Percentiles rank a stretch among this genome's conserved stretches.
These are phyloP conservation scores for Dasyornis broadbenti DNA, from an alignment of 2,113 vertebrate genomes.

Conservation along the genomic window DNA sequence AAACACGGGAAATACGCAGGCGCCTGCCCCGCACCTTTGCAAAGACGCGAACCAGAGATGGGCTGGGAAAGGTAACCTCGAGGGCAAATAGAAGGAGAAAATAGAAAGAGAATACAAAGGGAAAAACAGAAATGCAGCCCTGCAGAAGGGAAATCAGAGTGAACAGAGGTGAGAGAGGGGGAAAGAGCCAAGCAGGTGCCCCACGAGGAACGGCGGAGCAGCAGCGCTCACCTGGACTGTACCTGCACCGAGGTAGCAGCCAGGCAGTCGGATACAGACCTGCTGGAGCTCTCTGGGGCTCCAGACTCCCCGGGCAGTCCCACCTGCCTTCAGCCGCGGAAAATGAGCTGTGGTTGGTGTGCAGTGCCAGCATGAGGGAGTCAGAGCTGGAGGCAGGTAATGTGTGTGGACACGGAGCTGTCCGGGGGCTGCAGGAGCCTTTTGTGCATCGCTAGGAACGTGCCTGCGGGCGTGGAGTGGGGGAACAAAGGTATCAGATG, in stretches of 20 bases:
- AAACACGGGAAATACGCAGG: background rate
- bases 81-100: background rate
- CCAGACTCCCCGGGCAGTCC: background rate
- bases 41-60: accelerated
- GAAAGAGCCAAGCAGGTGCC: background rate
- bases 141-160: background rate
- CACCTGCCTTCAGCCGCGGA: background rate
- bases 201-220: accelerated
- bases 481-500: constrained; percentile 65
- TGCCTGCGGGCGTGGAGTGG: constrained; percentile 20
- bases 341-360: background rate
- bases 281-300: background rate
- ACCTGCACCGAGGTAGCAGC: accelerated
- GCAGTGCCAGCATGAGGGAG: background rate
- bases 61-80: background rate
- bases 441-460: constrained; percentile 4
- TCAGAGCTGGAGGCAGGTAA: constrained; percentile 6
- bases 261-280: background rate
- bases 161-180: background rate
- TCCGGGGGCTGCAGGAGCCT: constrained; percentile 1
- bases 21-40: background rate
- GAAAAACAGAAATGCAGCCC: background rate
- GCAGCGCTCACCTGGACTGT: background rate
- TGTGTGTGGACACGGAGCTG: background rate
- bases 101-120: background rate